phyloP scores from a whole-genome alignment of 23 tunicate species.

The Ciona savignyi region DNA sequence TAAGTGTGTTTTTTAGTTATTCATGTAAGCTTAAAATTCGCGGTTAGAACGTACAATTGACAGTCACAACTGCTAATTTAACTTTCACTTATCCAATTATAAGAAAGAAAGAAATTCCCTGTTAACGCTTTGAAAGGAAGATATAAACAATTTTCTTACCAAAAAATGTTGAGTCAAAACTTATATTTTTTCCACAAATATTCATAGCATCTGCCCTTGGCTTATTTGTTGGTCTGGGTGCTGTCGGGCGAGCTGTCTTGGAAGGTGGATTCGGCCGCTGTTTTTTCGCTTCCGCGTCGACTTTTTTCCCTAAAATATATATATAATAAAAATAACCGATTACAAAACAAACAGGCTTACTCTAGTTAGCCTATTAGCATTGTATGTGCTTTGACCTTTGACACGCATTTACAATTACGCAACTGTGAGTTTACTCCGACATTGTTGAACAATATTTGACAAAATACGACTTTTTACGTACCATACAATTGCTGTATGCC shows the following conservation, averaged over 20 bases:
- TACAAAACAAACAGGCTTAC: too few relatives aligned
- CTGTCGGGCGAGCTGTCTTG: conserved; percentile 6
- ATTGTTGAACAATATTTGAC: neutral
- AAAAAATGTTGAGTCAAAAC: conserved; percentile 6
- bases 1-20: too few relatives aligned
- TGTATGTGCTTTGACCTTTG: too few relatives aligned
- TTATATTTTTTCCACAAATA: conserved; percentile 10
- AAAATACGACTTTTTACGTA: conserved; percentile 1
- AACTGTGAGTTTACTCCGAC: neutral
- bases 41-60: too few relatives aligned
- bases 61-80: too few relatives aligned
- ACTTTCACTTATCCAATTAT: neutral
- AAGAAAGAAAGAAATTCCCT: neutral
- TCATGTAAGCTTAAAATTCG: too few relatives aligned
- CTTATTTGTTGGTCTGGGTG: neutral
- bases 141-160: conserved; percentile 7
- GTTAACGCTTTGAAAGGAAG: too few relatives aligned
- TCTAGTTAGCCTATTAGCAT: too few relatives aligned
- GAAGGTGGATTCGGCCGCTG: neutral
- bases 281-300: neutral
- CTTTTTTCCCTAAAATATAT: conserved; percentile 1
- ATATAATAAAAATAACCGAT: too few relatives aligned
- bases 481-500: conserved; percentile 92
- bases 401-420: too few relatives aligned
- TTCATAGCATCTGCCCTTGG: conserved; percentile 17